These are phyloP conservation scores for Drosophila nr. medialis DNA, from an alignment of 2,888 invertebrate species.

Conservation along the genomic window DNA sequence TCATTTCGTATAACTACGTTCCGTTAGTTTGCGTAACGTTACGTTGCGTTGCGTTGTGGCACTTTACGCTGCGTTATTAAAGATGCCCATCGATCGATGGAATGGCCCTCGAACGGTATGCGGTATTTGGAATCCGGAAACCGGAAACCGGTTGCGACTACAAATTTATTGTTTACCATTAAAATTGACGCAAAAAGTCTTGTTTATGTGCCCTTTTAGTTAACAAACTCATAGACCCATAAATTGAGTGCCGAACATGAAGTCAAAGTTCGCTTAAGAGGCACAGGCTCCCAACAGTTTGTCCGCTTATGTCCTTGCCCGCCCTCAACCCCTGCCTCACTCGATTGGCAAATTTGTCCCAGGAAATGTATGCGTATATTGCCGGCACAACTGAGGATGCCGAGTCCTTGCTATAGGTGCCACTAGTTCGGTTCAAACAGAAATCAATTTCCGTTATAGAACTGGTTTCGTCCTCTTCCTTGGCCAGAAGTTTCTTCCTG, in stretches of 20 bases:
- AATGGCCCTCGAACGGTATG: background rate
- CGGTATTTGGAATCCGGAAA: constrained; percentile 20
- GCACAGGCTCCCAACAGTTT: constrained; percentile 24
- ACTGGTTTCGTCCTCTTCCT: constrained; percentile 51
- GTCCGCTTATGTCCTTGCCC: background rate
- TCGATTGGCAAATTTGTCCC: constrained; percentile 75
- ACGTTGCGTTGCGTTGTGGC: constrained; percentile 11
- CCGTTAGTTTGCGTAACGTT: constrained; percentile 17
- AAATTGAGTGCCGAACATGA: constrained; percentile 74
- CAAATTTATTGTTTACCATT: constrained; percentile 72
- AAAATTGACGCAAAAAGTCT: constrained; percentile 73
- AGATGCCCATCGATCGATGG: constrained; percentile 40
- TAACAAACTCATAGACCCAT: constrained; percentile 80
- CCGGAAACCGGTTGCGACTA: constrained; percentile 36
- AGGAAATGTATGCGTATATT: constrained; percentile 74
- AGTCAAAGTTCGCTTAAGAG: constrained; percentile 76
- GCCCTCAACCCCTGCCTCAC: background rate
- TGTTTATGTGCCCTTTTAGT: constrained; percentile 79
- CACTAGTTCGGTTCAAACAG: constrained; percentile 51
- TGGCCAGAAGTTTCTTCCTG: constrained; percentile 73
- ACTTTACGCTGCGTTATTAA: constrained; percentile 33
- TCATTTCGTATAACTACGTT: constrained; percentile 14
- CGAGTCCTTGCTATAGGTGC: constrained; percentile 29
- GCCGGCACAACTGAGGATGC: constrained; percentile 21
- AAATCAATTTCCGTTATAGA: constrained; percentile 74